Evolutionary conservation across 2,113 vertebrate species (phyloP).

Genomic region (Pagrus major): DNA sequence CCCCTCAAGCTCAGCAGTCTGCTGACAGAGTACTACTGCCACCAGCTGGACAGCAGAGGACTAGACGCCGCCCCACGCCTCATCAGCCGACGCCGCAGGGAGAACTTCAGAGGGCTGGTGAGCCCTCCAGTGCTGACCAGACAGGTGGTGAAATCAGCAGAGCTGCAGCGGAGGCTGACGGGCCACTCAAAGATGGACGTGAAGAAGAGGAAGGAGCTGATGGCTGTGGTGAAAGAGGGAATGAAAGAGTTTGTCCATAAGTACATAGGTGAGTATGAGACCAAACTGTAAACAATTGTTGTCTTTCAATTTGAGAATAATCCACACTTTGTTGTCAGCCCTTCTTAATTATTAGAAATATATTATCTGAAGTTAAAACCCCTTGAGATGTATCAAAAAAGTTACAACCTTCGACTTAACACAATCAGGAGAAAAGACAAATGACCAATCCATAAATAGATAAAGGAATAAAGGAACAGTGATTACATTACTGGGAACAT

Average conservation of each 20-base stretch:
- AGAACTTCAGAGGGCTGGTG: constrained; percentile 75
- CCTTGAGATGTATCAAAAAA: no score
- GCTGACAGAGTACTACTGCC: constrained; percentile 85
- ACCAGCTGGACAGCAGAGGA: constrained; percentile 38
- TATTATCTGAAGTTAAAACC: no score
- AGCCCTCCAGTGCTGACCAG: constrained; percentile 58
- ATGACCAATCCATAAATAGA: no score
- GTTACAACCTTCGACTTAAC: no score
- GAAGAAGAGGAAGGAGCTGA: constrained; percentile 46
- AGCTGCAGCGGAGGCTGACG: constrained; percentile 68
- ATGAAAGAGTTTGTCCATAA: constrained; percentile 81
- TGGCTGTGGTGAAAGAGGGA: constrained; percentile 69
- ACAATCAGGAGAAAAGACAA: no score
- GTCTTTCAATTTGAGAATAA: not conserved
- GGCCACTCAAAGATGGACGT: constrained; percentile 24
- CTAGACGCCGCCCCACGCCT: constrained; percentile 53
- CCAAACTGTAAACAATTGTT: not conserved
- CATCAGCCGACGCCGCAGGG: constrained; percentile 84
- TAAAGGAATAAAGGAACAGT: no score
- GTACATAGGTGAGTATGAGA: constrained; percentile 85
- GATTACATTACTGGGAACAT: no score
- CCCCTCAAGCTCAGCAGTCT: constrained; percentile 76
- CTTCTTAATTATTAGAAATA: no score
- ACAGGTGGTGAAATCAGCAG: constrained; percentile 76
- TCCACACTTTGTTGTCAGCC: no score